Percentiles rank a stretch among this genome's conserved stretches.
Conservation (phyloP, 1,140 invertebrate species). For the Zaprionus camerounensis region DNA sequence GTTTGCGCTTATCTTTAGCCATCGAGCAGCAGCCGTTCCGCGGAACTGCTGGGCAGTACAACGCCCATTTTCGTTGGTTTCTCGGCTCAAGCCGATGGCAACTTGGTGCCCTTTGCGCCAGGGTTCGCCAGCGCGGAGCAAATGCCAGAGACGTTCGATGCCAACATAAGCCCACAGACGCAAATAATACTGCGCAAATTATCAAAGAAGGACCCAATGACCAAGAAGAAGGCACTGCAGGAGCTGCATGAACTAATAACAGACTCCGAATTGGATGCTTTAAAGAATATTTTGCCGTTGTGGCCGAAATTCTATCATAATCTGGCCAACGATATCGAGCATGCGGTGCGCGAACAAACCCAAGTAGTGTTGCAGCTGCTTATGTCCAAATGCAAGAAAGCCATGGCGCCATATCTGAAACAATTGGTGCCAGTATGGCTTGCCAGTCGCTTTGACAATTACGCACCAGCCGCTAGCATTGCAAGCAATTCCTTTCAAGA, state of each 20-base stretch:
- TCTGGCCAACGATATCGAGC: constrained; percentile 90
- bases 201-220: constrained; percentile 93
- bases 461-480: constrained; percentile 90
- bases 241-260: constrained; percentile 90
- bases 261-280: constrained; percentile 86
- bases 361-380: constrained; percentile 89
- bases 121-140: constrained; percentile 84
- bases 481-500: constrained; percentile 89
- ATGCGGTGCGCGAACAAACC: constrained; percentile 91
- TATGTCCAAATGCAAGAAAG: constrained; percentile 88
- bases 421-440: constrained; percentile 91
- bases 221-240: constrained; percentile 94
- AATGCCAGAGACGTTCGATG: constrained; percentile 86
- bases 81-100: constrained; percentile 86
- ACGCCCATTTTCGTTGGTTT: constrained; percentile 89
- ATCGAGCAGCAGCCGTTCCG: constrained; percentile 92
- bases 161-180: constrained; percentile 87
- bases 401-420: constrained; percentile 91
- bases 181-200: constrained; percentile 90
- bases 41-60: constrained; percentile 88
- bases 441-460: constrained; percentile 91
- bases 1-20: constrained; percentile 86
- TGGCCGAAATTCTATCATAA: constrained; percentile 92
- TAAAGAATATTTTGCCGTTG: constrained; percentile 89
- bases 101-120: constrained; percentile 87